Evolutionary conservation across 1,140 invertebrate species (phyloP).

Genomic region (Drosophila sproati): DNA sequence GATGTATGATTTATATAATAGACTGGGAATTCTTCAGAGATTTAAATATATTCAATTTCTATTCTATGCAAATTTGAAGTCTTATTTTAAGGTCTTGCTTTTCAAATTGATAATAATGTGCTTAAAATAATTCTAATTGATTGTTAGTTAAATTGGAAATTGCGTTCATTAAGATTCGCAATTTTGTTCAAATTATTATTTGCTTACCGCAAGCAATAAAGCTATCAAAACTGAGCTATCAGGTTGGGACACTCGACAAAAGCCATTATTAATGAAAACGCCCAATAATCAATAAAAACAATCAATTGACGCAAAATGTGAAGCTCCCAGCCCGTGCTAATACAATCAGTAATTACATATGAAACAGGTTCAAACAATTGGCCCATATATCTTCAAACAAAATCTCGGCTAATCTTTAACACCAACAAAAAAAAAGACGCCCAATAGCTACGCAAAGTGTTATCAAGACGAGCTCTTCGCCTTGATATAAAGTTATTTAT

Average conservation of each 20-base stretch:
- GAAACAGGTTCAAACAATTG: conserved; percentile 25
- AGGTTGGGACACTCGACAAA: conserved; percentile 14
- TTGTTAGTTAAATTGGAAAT: no score
- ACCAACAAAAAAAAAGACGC: background rate
- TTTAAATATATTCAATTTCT: no score
- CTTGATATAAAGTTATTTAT: conserved; percentile 40
- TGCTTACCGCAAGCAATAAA: no score
- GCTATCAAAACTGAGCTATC: conserved; percentile 1
- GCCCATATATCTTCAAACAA: conserved; percentile 36
- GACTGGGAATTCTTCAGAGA: no score
- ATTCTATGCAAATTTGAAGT: no score
- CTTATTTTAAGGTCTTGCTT: no score
- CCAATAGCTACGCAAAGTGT: conserved; percentile 17
- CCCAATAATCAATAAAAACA: conserved; percentile 28
- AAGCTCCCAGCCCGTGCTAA: background rate
- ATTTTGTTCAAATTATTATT: no score
- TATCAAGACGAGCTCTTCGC: conserved; percentile 21
- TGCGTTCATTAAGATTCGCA: no score
- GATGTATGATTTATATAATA: no score
- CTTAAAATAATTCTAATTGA: no score
- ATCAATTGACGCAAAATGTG: conserved; percentile 40
- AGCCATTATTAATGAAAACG: conserved; percentile 3
- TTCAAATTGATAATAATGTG: no score
- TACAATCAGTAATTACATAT: conserved; percentile 24
- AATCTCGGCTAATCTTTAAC: conserved; percentile 53